Conservation (phyloP, 2,888 invertebrate genomes). For the Loripinus fragilis region DNA sequence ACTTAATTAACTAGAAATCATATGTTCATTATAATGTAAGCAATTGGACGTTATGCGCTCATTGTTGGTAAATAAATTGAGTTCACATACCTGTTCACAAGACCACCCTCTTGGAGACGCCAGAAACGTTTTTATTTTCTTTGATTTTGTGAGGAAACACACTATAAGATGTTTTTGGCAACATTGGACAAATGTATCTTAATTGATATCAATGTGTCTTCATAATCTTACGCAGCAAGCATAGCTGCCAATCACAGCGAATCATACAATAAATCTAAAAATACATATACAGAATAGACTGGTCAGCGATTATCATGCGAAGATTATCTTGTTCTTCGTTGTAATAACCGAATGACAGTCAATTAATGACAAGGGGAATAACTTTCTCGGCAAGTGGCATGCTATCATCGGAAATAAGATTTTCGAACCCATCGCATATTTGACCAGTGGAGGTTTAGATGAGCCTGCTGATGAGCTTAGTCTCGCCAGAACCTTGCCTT, state of each 20-base stretch:
- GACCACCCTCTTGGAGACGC: background rate
- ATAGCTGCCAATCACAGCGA: background rate
- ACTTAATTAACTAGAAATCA: too few relatives aligned
- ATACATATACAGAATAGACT: background rate
- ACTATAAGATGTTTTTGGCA: background rate
- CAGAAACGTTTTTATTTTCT: background rate
- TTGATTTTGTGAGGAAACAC: conserved; percentile 15
- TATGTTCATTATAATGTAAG: too few relatives aligned
- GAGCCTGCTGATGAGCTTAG: too few relatives aligned
- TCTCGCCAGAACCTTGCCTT: too few relatives aligned
- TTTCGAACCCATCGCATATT: too few relatives aligned
- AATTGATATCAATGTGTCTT: background rate
- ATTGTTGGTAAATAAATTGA: too few relatives aligned
- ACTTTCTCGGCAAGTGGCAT: background rate
- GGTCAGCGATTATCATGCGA: background rate
- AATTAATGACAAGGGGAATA: conserved; percentile 3
- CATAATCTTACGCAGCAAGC: background rate
- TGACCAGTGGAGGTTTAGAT: too few relatives aligned
- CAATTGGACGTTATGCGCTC: too few relatives aligned
- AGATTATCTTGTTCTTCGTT: conserved; percentile 1
- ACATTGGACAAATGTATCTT: background rate
- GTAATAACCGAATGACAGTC: conserved; percentile 8
- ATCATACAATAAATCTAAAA: background rate
- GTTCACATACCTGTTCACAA: background rate
- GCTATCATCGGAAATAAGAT: too few relatives aligned